These are phyloP conservation scores for Phyto melanocephala DNA, from an alignment of 2,888 invertebrate species.

Conservation along the genomic window DNA sequence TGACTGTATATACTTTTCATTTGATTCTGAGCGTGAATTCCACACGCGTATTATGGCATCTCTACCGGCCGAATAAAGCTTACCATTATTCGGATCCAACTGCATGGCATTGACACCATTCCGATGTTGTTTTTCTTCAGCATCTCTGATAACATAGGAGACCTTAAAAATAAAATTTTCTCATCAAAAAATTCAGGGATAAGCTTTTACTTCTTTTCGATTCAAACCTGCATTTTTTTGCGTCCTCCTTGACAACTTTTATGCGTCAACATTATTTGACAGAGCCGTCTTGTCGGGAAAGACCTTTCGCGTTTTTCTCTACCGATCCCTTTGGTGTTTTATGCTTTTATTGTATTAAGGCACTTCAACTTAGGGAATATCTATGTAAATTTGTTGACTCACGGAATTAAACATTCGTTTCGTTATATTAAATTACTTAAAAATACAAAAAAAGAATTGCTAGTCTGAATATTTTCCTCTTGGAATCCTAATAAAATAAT, in stretches of 20 bases:
- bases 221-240: conserved; percentile 81
- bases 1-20: conserved; percentile 92
- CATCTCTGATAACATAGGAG: conserved; percentile 98
- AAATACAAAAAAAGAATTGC: conserved; percentile 1
- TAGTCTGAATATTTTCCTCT: conserved; percentile 15
- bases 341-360: conserved; percentile 38
- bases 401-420: conserved; percentile 48
- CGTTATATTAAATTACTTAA: conserved; percentile 20
- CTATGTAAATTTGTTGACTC: conserved; percentile 1
- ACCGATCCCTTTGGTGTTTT: conserved; percentile 19
- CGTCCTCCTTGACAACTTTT: conserved; percentile 79
- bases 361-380: conserved; percentile 52
- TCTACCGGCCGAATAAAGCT: conserved; percentile 93
- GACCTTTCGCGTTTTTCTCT: neutral
- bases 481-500: conserved; percentile 22
- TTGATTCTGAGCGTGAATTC: conserved; percentile 83
- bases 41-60: conserved; percentile 98
- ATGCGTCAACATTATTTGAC: conserved; percentile 78
- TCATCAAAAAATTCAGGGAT: too few relatives aligned
- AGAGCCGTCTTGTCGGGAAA: conserved; percentile 1
- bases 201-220: too few relatives aligned
- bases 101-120: conserved; percentile 98
- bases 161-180: conserved; percentile 83
- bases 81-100: conserved; percentile 90
- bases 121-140: conserved; percentile 94